Percentiles rank a stretch among this genome's conserved stretches.
These are phyloP conservation scores for Daphoenositta chrysoptera DNA, from an alignment of 2,113 vertebrate species.

Conservation along the genomic window DNA sequence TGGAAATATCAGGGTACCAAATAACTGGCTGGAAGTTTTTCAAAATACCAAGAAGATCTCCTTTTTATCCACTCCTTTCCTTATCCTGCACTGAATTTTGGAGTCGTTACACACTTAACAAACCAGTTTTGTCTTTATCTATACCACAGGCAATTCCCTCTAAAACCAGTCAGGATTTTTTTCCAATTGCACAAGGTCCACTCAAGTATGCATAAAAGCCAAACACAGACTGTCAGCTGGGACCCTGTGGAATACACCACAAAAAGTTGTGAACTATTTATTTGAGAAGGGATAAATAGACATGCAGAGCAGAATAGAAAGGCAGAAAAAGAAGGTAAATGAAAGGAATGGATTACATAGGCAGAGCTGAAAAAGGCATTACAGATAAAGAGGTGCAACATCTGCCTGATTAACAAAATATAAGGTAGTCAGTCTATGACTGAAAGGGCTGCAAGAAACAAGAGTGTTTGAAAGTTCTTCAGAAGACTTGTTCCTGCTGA, in stretches of 20 bases:
- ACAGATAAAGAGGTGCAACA: not conserved
- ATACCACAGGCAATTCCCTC: not conserved
- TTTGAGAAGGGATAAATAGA: not conserved
- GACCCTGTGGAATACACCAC: not conserved
- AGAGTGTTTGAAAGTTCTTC: not conserved
- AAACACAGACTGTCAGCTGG: not conserved
- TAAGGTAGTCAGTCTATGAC: not conserved
- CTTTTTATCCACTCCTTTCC: not conserved
- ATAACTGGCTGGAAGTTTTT: not conserved
- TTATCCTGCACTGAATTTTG: not conserved
- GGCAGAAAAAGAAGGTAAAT: not conserved
- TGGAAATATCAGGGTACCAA: not conserved
- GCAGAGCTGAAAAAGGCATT: not conserved
- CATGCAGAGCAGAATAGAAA: not conserved
- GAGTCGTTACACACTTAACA: not conserved
- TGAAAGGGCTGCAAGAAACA: not conserved
- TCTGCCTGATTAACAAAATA: not conserved
- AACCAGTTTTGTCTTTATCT: not conserved
- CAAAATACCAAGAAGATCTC: not conserved
- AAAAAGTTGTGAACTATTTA: not conserved
- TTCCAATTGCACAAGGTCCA: not conserved
- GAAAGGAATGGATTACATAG: not conserved
- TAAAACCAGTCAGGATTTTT: not conserved
- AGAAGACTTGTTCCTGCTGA: not conserved
- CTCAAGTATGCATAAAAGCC: not conserved